A percentile compares a stretch with the other conserved stretches of the same genome.
phyloP scores from a whole-genome alignment of 2,888 invertebrate genomes.

The Leptopterna dolabrata region DNA sequence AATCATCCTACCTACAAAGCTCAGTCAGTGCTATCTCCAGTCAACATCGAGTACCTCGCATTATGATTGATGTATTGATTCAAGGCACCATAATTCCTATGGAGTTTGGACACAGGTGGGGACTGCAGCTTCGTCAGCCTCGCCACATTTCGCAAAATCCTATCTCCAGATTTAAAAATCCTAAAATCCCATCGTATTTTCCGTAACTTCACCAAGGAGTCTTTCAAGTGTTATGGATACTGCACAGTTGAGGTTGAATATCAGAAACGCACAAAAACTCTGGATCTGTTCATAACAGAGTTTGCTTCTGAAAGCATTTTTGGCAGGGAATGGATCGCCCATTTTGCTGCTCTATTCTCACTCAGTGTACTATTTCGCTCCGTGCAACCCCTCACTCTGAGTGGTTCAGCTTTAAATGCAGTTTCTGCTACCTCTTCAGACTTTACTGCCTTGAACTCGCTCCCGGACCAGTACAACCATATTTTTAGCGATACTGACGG shows the following conservation, averaged over 20 bases:
- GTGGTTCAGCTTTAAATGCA: background rate
- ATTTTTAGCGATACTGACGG: constrained; percentile 29
- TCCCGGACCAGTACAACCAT: background rate
- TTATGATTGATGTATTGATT: background rate
- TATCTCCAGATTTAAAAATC: background rate
- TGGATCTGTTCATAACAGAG: constrained; percentile 8
- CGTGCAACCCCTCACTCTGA: background rate
- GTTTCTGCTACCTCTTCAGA: background rate
- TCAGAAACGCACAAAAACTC: background rate
- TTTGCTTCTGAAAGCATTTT: constrained; percentile 30
- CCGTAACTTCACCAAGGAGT: background rate
- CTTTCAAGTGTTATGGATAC: constrained; percentile 20
- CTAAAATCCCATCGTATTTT: background rate
- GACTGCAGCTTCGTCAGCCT: constrained; percentile 11
- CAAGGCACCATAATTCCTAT: constrained; percentile 3
- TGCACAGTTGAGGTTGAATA: background rate
- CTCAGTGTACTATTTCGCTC: background rate
- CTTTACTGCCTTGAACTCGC: background rate
- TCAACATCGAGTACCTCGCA: background rate
- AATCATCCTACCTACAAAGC: background rate
- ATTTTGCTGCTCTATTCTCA: constrained; percentile 17
- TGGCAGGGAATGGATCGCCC: constrained; percentile 33
- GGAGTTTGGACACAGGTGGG: constrained; percentile 32
- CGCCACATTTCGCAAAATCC: background rate
- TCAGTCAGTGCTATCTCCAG: background rate